Percentiles rank a stretch among this genome's conserved stretches.
phyloP scores from a whole-genome alignment of 23 tunicate genomes.

The Phallusia fumigata region DNA sequence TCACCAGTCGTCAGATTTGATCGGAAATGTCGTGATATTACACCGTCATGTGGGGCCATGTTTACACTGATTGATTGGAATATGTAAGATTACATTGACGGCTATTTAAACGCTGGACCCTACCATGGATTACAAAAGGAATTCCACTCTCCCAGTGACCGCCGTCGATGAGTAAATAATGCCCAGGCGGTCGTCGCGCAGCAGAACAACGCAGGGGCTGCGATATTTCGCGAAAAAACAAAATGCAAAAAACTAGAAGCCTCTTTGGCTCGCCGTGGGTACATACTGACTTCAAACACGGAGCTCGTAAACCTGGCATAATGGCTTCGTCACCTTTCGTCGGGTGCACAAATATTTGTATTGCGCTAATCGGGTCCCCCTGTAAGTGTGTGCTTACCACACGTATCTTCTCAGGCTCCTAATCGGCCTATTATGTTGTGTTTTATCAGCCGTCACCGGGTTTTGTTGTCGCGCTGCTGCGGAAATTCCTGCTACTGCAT shows the following conservation, averaged over 20 bases:
- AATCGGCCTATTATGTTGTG: neutral
- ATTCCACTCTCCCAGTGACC: neutral
- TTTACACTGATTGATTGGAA: neutral
- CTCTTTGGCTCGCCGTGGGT: neutral
- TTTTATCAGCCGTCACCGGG: neutral
- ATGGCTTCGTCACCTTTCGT: constrained; percentile 10
- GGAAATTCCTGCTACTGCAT: neutral
- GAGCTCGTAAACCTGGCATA: neutral
- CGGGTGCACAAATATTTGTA: constrained; percentile 2
- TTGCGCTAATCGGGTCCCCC: neutral
- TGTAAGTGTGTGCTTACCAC: constrained; percentile 5
- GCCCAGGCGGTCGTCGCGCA: neutral
- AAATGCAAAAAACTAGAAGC: neutral
- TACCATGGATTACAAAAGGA: neutral
- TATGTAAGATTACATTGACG: neutral
- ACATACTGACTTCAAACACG: neutral
- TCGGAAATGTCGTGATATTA: neutral
- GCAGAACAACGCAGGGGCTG: neutral
- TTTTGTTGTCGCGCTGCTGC: too few species aligned
- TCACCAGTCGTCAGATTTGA: neutral
- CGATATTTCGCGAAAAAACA: neutral
- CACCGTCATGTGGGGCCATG: neutral
- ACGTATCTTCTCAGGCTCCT: constrained; percentile 8
- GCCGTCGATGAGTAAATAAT: neutral
- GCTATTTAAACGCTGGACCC: neutral